A percentile compares a stretch with the other conserved stretches of the same genome.
Evolutionary conservation across 2,888 invertebrate species (phyloP).

Genomic region (Dryomyza anilis): DNA sequence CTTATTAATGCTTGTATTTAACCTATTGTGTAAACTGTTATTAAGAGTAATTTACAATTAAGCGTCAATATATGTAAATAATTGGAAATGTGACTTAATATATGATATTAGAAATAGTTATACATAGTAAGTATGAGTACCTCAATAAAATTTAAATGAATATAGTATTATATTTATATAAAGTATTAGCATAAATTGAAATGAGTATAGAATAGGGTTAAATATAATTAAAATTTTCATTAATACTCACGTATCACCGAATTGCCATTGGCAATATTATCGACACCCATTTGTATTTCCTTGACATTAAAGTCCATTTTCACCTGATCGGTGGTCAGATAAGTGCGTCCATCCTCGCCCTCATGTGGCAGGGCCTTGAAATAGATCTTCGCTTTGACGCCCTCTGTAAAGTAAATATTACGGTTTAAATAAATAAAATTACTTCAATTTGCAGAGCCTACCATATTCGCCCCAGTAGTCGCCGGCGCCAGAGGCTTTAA

Average conservation of each 20-base stretch:
- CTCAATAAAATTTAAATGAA: too few species aligned
- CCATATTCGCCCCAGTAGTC: slow-evolving; percentile 91
- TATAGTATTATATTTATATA: neutral
- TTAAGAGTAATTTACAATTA: too few species aligned
- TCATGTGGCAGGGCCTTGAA: slow-evolving; percentile 73
- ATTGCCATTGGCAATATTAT: slow-evolving; percentile 81
- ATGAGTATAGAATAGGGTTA: neutral
- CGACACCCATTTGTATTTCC: slow-evolving; percentile 83
- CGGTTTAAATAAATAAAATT: neutral
- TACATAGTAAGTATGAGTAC: too few species aligned
- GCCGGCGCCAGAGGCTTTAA: slow-evolving; percentile 83
- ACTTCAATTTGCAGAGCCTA: slow-evolving; percentile 52
- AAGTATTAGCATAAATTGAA: neutral
- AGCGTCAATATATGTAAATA: too few species aligned
- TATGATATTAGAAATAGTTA: too few species aligned
- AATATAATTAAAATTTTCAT: neutral
- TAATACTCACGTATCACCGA: slow-evolving; percentile 75
- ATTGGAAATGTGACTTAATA: too few species aligned
- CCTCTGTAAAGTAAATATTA: slow-evolving; percentile 71
- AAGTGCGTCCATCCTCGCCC: slow-evolving; percentile 68
- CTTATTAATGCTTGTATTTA: too few species aligned
- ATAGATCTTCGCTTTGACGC: slow-evolving; percentile 83
- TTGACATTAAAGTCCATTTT: slow-evolving; percentile 87
- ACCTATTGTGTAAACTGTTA: too few species aligned
- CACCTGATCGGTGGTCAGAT: slow-evolving; percentile 74